Base-by-base conservation (phyloP, 2,113 vertebrate species). In the Neomonachus schauinslandi region DNA sequence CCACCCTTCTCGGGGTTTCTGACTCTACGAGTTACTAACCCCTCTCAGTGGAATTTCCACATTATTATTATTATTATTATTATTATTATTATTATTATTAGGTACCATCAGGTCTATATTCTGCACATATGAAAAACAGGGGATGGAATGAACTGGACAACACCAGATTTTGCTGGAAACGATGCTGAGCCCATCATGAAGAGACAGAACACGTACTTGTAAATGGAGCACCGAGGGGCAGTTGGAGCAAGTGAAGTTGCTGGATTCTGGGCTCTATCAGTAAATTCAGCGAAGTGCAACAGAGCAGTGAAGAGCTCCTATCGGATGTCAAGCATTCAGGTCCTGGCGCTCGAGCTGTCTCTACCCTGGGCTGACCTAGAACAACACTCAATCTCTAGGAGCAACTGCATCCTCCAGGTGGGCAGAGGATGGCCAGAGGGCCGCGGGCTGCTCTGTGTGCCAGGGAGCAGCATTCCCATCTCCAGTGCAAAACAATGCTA, bases 331-430 rank as follows among this genome's bases (percentile, higher is more conserved):
- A 15, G 15, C 2, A 8, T 2, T 36, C 13, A 1, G 49, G 22
- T 67, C 49, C 19, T 4, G 0, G 21, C 26, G 18, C 39, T 92
- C 26, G 21, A 26, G 0, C 67, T 91, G 72, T 5, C 4, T 89
- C 13, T 0, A 1, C 10, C 36, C n/a, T 80, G 80, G 31, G 15
- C 0, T 49, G 13, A 7, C 39, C 0, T 55, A 0, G 0, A 0
- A 61, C 3, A 49, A 26, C 80, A 51, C 33, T 65, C 49, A 79
- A 85, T 74, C 21, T 33, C 69, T 55, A 92, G 33, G 89, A 57
- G 28, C 88, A 57, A 69, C 51, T 72, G 39, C 72, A 13, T 28
- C 80, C 18, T 2, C 49, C 31, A 39, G 14, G 26, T 19, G 31
- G 42, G 42, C 1, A 65, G 82, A 81, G 5, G 36, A 16, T 14